Conservation (phyloP, 2,797 vertebrate species). For the Mallotus villosus region DNA sequence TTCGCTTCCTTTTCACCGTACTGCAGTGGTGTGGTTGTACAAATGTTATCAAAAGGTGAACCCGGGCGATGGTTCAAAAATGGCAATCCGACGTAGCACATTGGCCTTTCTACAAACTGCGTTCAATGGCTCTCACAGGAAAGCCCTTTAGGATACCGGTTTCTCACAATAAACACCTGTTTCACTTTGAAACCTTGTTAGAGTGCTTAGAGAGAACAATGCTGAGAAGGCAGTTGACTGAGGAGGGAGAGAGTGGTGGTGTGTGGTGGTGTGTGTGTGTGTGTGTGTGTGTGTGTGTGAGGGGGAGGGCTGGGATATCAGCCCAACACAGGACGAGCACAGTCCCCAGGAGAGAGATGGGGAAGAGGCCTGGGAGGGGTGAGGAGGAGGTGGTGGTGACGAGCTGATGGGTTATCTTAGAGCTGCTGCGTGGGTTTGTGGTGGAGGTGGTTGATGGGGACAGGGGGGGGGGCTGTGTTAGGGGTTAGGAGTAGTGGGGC, state of each 20-base stretch:
- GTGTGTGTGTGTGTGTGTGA: no score
- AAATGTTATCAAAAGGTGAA: no score
- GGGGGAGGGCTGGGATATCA: conserved; percentile 14
- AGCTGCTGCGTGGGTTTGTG: conserved; percentile 7
- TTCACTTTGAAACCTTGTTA: conserved; percentile 5
- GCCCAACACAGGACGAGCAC: conserved; percentile 22
- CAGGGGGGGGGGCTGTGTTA: not conserved
- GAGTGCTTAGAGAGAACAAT: not conserved
- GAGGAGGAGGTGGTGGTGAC: no score
- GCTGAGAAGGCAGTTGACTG: conserved; percentile 11
- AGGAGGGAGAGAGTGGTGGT: not conserved
- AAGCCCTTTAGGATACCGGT: conserved; percentile 13
- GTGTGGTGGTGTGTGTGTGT: no score
- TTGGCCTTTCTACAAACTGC: conserved; percentile 10
- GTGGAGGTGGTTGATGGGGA: no score
- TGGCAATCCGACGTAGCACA: not conserved
- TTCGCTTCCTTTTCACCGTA: no score
- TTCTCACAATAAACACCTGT: not conserved
- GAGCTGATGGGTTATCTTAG: conserved; percentile 34
- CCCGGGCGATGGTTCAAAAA: not conserved
- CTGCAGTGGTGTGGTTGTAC: no score
- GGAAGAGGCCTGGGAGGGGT: not conserved
- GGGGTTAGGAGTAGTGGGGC: not conserved
- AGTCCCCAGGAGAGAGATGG: not conserved
- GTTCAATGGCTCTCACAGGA: not conserved